Conservation (phyloP, 2,888 invertebrate genomes). For the Trisateles emortualis region DNA sequence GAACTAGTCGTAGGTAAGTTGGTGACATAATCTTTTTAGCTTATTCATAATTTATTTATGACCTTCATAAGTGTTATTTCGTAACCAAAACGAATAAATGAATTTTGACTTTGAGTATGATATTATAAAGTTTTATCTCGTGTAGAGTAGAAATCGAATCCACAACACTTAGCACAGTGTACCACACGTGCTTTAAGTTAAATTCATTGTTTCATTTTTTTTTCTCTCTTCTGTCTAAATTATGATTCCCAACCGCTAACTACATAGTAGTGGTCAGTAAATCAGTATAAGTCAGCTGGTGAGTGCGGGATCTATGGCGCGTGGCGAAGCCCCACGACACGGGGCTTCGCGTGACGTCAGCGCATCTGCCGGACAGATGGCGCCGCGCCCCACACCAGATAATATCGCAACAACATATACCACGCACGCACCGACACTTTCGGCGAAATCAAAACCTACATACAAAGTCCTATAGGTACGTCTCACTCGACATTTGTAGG, state of each 20-base stretch:
- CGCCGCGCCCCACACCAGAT: constrained; percentile 75
- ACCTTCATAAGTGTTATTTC: too few species aligned
- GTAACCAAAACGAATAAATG: too few species aligned
- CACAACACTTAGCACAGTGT: too few species aligned
- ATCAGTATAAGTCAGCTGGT: constrained; percentile 81
- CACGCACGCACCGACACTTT: constrained; percentile 60
- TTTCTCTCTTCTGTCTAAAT: neutral
- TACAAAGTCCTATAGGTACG: neutral
- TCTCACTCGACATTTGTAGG: constrained; percentile 1
- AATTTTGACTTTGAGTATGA: too few species aligned
- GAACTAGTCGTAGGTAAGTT: too few species aligned
- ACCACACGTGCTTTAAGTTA: too few species aligned
- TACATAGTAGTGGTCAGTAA: constrained; percentile 53
- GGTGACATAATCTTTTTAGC: too few species aligned
- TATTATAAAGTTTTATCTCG: too few species aligned
- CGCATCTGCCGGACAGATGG: constrained; percentile 85
- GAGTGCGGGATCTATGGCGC: constrained; percentile 60
- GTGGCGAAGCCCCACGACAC: constrained; percentile 67
- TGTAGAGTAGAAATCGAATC: too few species aligned
- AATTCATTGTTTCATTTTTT: too few species aligned
- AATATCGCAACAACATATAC: constrained; percentile 68
- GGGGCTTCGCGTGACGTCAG: constrained; percentile 83
- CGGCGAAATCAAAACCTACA: constrained; percentile 56
- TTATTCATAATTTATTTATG: too few species aligned
- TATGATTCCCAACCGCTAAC: neutral